Conservation (phyloP, 2,888 invertebrate species). For the Dromius quadrimaculatus region DNA sequence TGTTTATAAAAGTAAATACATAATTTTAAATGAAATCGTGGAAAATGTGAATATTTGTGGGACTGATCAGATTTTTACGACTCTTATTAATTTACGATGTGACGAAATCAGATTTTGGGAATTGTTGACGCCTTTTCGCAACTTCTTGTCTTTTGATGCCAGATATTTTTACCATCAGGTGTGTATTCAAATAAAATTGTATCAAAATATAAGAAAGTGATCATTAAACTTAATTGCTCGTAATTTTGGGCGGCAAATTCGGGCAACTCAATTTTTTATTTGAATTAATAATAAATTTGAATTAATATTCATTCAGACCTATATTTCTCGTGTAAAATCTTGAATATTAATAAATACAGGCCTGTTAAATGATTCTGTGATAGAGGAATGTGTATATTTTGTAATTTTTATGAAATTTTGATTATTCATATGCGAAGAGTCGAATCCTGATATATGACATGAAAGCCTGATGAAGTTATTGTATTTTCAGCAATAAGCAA, state of each 20-base stretch:
- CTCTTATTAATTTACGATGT: conserved; percentile 29
- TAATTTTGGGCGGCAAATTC: no score
- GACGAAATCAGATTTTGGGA: conserved; percentile 9
- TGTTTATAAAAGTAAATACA: conserved; percentile 7
- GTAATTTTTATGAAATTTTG: conserved; percentile 33
- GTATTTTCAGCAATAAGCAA: no score
- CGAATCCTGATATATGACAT: no score
- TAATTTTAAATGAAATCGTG: conserved; percentile 7
- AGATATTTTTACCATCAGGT: background rate
- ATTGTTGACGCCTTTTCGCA: conserved; percentile 19
- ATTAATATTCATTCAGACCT: no score
- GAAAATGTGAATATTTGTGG: conserved; percentile 12
- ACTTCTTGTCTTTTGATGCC: conserved; percentile 8
- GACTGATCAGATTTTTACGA: conserved; percentile 23
- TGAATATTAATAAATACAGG: background rate
- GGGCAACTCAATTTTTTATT: no score
- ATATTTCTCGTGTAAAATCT: no score
- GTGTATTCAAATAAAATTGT: conserved; percentile 5
- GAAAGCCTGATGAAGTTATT: no score
- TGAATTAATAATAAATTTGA: no score
- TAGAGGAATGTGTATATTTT: conserved; percentile 19
- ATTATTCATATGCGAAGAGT: conserved; percentile 26
- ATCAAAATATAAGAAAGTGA: no score
- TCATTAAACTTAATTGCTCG: no score
- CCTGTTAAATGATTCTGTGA: conserved; percentile 17